Base-by-base conservation (phyloP, 2,113 vertebrate genomes). In the Geothlypis trichas region DNA sequence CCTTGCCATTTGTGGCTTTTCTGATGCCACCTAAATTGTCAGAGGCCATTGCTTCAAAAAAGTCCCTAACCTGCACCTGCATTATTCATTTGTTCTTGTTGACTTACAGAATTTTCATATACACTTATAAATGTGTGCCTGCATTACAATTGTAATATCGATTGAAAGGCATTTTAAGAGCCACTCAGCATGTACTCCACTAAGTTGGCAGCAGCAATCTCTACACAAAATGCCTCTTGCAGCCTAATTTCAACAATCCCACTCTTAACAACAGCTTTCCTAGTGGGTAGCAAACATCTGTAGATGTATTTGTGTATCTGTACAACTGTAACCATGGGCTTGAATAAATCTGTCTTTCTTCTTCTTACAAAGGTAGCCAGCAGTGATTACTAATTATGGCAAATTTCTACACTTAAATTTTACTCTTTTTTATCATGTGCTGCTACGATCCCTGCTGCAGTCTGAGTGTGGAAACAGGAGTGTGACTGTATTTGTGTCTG, bases 111-210 rank as follows among this genome's bases (percentile, higher is more conserved):
- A 69, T 37, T 81, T 84, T 84, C 73, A 49, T 9, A 66, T 22
- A 22, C 16, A 15, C 28, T 80, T 86, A 47, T 39, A 69, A 89
- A 86, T 31, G 5, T 92, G 54, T 26, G 71, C 63, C 44, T 85
- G 33, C 30, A 79, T 83, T 83, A 52, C 62, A 41, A 41, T 14
- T 44, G 31, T 49, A 65, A 12, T 88, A 90, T 80, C 0, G 4
- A 92, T 84, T 83, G 77, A 72, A 69, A 90, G 21, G 41, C 59
- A 80, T 84, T 86, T 94, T 80, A 75, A 92, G 76, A 63, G 84
- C 55, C 31, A 62, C 89, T 94, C 80, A 89, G 51, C 41, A 44
- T 12, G 28, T 77, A 77, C 51, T 90, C n/a, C 68, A 58, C 55
- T 66, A 80, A 80, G 7, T 16, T 90, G 74, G 74, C 71, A 95